Conservation (phyloP, 2,113 vertebrate species). For the Oryzias celebensis region DNA sequence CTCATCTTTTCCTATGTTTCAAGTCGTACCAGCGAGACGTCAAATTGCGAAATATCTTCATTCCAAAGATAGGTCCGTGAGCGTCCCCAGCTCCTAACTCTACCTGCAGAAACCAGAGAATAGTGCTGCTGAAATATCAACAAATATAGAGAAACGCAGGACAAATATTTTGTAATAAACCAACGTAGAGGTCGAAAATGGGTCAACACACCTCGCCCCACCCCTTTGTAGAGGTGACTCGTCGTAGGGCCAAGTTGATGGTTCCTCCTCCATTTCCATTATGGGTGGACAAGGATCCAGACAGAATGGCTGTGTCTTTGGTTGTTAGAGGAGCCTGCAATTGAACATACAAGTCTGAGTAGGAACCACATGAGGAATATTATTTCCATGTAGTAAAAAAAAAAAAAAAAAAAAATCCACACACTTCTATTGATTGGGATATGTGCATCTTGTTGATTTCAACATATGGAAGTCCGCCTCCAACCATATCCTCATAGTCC, state of each 20-base stretch:
- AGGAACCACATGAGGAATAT: not conserved
- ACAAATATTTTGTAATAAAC: constrained; percentile 3
- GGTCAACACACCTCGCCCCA: constrained; percentile 88
- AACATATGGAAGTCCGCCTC: constrained; percentile 86
- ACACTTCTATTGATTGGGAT: constrained; percentile 98
- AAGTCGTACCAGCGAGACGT: constrained; percentile 87
- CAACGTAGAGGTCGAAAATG: not conserved
- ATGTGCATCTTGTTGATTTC: constrained; percentile 99
- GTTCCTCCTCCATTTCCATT: constrained; percentile 95
- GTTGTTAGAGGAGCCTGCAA: constrained; percentile 90
- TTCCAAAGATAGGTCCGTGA: constrained; percentile 89
- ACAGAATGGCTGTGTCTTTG: constrained; percentile 93
- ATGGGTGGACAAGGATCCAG: constrained; percentile 95
- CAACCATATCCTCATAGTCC: constrained; percentile 87
- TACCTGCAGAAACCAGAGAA: constrained; percentile 75
- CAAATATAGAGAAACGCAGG: not conserved
- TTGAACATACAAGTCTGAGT: not conserved
- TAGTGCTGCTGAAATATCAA: not conserved
- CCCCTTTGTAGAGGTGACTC: constrained; percentile 91
- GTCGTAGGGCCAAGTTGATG: constrained; percentile 88
- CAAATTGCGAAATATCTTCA: constrained; percentile 96
- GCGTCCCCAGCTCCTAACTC: constrained; percentile 94
- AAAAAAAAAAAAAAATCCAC: not conserved
- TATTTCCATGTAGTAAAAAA: not conserved
- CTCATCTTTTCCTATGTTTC: not conserved